Evolutionary conservation across 1,140 invertebrate genomes (phyloP), one percentile per base, ranked within the genome.

Genomic region (Coelopa frigida): DNA sequence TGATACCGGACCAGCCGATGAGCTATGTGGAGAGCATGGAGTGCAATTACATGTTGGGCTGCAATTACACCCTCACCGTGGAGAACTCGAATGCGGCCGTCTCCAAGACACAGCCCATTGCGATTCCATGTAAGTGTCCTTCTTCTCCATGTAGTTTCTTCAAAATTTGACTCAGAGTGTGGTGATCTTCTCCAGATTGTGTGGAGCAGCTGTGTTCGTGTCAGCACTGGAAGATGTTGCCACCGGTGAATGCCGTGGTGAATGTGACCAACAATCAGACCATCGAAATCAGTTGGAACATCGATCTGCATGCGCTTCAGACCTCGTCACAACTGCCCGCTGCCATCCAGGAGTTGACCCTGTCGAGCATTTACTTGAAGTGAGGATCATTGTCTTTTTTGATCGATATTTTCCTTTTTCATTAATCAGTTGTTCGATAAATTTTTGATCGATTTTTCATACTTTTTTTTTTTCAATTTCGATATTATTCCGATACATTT

Each of bases 11-110:
- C 0, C 60, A 52, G 20, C 61, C 61, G 7, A 62, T 54, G 26
- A 36, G 49, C 20, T 58, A 55, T 36, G 56, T 65, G 14, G 61
- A 65, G 31, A 49, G 54, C 0, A 37, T 50, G 12, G 61, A 65
- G 8, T 65, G 61, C 41, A 65, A 55, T 33, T 65, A 60, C 21
- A 65, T 65, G 59, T 65, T 62, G 14, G 61, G 56, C 3, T 66
- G 62, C 20, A 52, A 57, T 23, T 66, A 66, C 35, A 54, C 57
- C 11, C 50, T 66, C 1, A 59, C 53, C 2, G 62, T 66, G 50
- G 62, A 66, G 40, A 62, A 59, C 2, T 59, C 62, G 0, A 66
- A 66, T 38, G 46, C 54, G 4, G 36, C 50, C 6, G 49, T 59
- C 0, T 53, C 56, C 5, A 48, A 55, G 10, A 53, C 51, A 2